These are phyloP conservation scores for Oncorhynchus nerka DNA, from an alignment of 2,113 vertebrate genomes.

Conservation along the genomic window DNA sequence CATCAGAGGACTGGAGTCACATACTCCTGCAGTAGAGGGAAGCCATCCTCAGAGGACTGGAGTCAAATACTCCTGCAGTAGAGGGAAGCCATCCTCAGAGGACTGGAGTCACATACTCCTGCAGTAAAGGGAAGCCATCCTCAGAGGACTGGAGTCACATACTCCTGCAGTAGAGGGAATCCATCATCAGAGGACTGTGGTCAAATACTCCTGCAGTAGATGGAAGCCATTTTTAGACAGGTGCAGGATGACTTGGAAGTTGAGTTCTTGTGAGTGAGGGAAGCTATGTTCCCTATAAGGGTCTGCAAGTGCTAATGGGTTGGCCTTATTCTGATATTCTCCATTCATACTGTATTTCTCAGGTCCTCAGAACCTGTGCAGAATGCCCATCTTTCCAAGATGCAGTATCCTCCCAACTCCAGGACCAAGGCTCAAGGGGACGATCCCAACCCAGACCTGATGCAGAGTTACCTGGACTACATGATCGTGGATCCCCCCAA, in stretches of 20 bases:
- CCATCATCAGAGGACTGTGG: too few relatives aligned
- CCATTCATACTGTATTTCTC: background rate
- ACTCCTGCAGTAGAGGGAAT: too few relatives aligned
- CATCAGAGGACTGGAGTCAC: background rate
- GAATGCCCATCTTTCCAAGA: slow-evolving; percentile 10
- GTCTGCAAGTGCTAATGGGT: too few relatives aligned
- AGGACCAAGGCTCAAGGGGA: slow-evolving; percentile 25
- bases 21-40: too few relatives aligned
- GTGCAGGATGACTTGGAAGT: background rate
- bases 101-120: too few relatives aligned
- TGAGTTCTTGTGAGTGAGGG: background rate
- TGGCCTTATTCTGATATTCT: background rate
- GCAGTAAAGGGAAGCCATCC: too few relatives aligned
- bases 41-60: too few relatives aligned
- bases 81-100: too few relatives aligned
- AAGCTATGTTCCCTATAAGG: background rate
- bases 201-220: background rate
- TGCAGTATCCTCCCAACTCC: slow-evolving; percentile 1
- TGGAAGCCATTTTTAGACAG: background rate
- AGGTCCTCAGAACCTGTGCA: slow-evolving; percentile 14
- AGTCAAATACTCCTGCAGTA: too few relatives aligned
- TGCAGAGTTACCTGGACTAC: slow-evolving; percentile 84
- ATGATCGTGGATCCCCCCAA: slow-evolving; percentile 76
- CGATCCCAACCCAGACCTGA: slow-evolving; percentile 54
- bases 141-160: too few relatives aligned